A percentile compares a stretch with the other conserved stretches of the same genome.
Evolutionary conservation across 2,113 vertebrate genomes (phyloP).

Genomic region (Rhinogobius similis): DNA sequence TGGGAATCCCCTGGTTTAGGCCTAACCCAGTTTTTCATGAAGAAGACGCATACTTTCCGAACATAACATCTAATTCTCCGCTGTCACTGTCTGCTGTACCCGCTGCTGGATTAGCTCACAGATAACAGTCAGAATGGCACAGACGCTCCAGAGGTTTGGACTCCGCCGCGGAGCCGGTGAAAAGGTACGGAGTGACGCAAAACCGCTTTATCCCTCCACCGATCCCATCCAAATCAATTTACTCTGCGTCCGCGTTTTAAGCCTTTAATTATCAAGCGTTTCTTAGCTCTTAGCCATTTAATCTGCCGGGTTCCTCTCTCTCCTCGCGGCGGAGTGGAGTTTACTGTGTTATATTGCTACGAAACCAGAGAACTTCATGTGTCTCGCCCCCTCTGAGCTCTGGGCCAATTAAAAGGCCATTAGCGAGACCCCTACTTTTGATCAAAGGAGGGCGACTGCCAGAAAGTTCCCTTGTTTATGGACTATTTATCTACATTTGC

Average conservation of each 20-base stretch:
- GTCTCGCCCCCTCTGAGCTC: too few relatives aligned
- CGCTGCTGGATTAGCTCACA: neutral
- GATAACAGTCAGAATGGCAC: neutral
- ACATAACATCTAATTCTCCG: too few relatives aligned
- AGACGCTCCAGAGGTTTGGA: conserved; percentile 30
- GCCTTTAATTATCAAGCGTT: conserved; percentile 19
- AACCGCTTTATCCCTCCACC: conserved; percentile 5
- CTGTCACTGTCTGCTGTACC: too few relatives aligned
- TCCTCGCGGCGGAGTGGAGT: neutral
- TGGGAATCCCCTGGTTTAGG: too few relatives aligned
- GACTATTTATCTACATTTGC: too few relatives aligned
- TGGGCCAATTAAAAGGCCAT: too few relatives aligned
- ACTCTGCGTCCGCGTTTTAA: conserved; percentile 16
- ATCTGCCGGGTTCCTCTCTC: conserved; percentile 9
- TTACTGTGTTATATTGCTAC: neutral
- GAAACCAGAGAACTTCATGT: conserved; percentile 49
- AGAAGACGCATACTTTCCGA: too few relatives aligned
- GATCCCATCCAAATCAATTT: conserved; percentile 21
- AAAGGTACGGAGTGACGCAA: conserved; percentile 17
- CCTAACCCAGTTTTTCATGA: too few relatives aligned
- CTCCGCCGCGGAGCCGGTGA: conserved; percentile 31
- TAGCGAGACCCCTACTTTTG: too few relatives aligned
- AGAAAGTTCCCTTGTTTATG: too few relatives aligned
- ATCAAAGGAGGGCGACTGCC: too few relatives aligned
- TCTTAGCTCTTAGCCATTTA: conserved; percentile 16